Evolutionary conservation across 2,113 vertebrate species (phyloP).

Genomic region (Sinosuthora webbiana): DNA sequence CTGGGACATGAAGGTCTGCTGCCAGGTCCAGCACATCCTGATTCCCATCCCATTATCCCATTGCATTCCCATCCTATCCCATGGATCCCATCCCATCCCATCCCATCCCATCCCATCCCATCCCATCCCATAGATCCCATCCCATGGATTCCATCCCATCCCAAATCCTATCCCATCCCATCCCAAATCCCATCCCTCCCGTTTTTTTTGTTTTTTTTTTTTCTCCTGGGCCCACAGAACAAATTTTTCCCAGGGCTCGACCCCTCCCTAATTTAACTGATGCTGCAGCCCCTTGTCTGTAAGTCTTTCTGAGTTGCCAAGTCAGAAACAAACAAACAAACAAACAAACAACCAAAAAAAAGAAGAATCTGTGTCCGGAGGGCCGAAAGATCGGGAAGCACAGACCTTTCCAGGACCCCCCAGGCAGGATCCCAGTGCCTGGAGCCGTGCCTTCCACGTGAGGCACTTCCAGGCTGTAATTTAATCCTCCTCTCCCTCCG

Average conservation of each 20-base stretch:
- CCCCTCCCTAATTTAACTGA: fast-evolving
- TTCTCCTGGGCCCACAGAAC: not conserved
- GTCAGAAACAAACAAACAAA: too few species aligned
- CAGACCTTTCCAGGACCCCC: not conserved
- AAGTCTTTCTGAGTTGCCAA: not conserved
- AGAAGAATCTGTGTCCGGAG: not conserved
- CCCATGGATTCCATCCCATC: not conserved
- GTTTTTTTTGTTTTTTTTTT: not conserved
- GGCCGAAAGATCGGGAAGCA: not conserved
- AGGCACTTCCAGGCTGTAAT: not conserved
- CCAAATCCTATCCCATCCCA: not conserved
- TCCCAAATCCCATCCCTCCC: not conserved
- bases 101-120: not conserved
- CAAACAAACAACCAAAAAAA: not conserved
- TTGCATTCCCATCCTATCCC: not conserved
- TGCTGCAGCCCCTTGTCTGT: not conserved
- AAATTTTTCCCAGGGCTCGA: not conserved
- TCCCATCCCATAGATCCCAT: not conserved
- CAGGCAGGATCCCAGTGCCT: not conserved
- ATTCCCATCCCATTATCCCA: not conserved
- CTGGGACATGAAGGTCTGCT: not conserved
- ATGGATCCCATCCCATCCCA: not conserved
- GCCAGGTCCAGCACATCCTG: not conserved
- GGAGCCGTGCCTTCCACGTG: not conserved
- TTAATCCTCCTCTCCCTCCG: not conserved